Evolutionary conservation across 2,797 vertebrate genomes (phyloP), one percentile per base, ranked within the genome.

Genomic region (Sebastes alutus): DNA sequence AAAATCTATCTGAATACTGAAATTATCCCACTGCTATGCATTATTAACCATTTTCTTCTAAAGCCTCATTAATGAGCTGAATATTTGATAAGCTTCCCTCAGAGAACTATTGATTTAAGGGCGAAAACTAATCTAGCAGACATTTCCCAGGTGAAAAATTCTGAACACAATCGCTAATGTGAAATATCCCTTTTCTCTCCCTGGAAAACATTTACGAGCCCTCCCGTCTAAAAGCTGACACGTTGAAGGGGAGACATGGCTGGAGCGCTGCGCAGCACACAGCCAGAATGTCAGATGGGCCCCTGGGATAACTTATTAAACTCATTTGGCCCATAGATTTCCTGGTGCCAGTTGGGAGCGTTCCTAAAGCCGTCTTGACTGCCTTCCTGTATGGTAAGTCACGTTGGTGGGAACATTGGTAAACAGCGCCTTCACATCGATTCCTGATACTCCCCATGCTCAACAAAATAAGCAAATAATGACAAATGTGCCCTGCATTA

Each of bases 301-400:
- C 94, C 92, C 83, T 86, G 93, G 92, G 94, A 94, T 60, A 87
- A 90, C 89, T 92, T 93, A 94, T 94, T 94, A 94, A 94, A 95
- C 82, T 94, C 87, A 92, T 95, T 95, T 95, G 90, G 91, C 87
- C 82, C 72, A 14, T 87, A 88, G 89, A 89, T 93, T 91, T 92
- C 88, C 93, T 89, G 86, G 83, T 94, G 92, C 93, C 91, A 90
- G 86, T 92, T 91, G 89, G 89, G 87, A 90, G 80, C 67, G 58
- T 88, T 90, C 80, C 90, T 88, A 78, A 89, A 93, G 70, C 71
- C 71, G 69, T 81, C 91, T 49, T 89, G 91, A 92, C 80, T 88
- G 80, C 72, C 60, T 84, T 89, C 86, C 85, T 89, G 88, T 88
- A 89, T 81, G 78, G 72, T 72, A 81, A 91, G 85, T 87, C 88